Evolutionary conservation across 2,888 invertebrate species (phyloP).

Genomic region (Drosophila tanythrix): DNA sequence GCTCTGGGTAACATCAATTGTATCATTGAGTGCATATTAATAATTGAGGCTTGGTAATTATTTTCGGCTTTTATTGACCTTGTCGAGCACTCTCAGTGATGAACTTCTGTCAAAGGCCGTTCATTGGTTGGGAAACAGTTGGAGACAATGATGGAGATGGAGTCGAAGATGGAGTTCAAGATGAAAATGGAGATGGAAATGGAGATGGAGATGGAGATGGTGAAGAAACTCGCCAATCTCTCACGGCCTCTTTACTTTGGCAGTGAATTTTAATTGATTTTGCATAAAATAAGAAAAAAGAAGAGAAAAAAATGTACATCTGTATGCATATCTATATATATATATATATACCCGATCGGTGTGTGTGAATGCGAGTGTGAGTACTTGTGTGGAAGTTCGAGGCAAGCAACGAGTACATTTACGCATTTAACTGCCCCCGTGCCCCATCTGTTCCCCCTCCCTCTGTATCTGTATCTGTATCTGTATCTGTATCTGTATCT

Average conservation of each 20-base stretch:
- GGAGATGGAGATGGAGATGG: conserved; percentile 16
- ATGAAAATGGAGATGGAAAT: neutral
- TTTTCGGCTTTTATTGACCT: conserved; percentile 52
- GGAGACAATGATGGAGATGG: neutral
- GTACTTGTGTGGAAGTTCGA: conserved; percentile 23
- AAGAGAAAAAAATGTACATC: conserved; percentile 9
- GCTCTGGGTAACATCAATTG: neutral
- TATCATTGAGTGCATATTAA: neutral
- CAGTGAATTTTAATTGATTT: conserved; percentile 60
- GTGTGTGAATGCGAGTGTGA: conserved; percentile 1
- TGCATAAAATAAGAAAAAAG: conserved; percentile 26
- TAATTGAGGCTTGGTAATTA: neutral
- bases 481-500: neutral
- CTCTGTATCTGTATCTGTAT: too few relatives aligned
- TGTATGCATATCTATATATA: neutral
- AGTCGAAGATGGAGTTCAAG: conserved; percentile 10
- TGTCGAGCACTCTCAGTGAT: conserved; percentile 36
- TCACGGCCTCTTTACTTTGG: conserved; percentile 62
- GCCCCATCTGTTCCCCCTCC: neutral
- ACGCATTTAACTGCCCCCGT: conserved; percentile 5
- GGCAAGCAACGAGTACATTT: conserved; percentile 5
- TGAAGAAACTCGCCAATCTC: conserved; percentile 41
- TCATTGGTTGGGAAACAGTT: neutral
- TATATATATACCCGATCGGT: neutral
- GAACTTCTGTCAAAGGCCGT: neutral